Evolutionary conservation across 2,113 vertebrate genomes (phyloP).

Genomic region (Myxocyprinus asiaticus): DNA sequence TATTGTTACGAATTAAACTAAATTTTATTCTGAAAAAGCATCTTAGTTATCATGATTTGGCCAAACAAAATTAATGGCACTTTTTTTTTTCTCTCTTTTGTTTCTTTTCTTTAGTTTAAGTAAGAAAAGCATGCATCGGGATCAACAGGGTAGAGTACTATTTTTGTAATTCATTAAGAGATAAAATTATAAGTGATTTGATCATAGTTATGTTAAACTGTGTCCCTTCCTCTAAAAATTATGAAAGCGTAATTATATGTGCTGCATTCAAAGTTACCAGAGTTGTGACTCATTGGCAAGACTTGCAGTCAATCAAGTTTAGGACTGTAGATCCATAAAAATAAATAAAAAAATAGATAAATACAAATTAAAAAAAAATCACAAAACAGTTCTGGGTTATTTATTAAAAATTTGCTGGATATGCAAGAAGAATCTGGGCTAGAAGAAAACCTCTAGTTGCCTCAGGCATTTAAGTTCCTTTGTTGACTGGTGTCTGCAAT

Average conservation of each 20-base stretch:
- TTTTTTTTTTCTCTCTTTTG: too few species aligned
- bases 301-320: background rate
- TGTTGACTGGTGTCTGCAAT: background rate
- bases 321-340: background rate
- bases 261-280: background rate
- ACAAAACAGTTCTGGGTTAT: background rate
- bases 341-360: too few species aligned
- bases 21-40: background rate
- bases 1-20: background rate
- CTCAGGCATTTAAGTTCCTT: conserved; percentile 1
- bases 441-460: background rate
- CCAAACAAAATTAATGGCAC: too few species aligned
- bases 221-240: background rate
- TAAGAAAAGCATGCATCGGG: background rate
- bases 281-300: background rate
- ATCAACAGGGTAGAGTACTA: background rate
- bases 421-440: background rate
- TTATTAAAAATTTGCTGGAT: background rate
- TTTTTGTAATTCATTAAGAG: background rate
- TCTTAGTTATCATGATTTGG: background rate
- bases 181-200: background rate
- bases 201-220: background rate
- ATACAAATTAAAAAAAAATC: too few species aligned
- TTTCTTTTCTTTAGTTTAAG: too few species aligned
- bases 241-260: too few species aligned